Conservation (phyloP, 2,888 invertebrate genomes). For the Cheiracanthium punctorium region DNA sequence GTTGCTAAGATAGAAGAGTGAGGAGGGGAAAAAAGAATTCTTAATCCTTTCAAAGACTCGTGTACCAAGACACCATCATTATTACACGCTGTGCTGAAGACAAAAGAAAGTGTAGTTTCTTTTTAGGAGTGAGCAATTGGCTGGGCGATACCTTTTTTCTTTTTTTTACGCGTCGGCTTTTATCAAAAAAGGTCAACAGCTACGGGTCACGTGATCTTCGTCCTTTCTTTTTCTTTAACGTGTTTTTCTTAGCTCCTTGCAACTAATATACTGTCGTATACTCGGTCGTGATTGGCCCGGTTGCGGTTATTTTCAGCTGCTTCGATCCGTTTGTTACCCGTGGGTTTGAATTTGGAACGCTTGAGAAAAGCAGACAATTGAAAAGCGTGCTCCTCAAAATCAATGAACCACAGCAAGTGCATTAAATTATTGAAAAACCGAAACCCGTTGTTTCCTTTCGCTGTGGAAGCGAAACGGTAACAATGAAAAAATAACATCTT, state of each 20-base stretch:
- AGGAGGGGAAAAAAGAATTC: not conserved
- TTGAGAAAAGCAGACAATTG: not conserved
- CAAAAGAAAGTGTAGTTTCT: conserved; percentile 29
- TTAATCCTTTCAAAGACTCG: conserved; percentile 12
- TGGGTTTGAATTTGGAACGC: conserved; percentile 5
- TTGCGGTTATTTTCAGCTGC: not conserved
- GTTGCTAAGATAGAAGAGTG: no score
- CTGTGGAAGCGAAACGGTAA: no score
- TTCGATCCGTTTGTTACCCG: not conserved
- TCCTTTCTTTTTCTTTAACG: not conserved
- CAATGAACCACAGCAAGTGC: not conserved
- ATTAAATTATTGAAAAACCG: not conserved
- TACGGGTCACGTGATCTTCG: conserved; percentile 39
- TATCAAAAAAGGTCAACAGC: conserved; percentile 47
- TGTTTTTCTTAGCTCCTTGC: conserved; percentile 1
- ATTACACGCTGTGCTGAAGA: conserved; percentile 9
- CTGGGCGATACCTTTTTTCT: conserved; percentile 25
- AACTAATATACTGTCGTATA: conserved; percentile 2
- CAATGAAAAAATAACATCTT: no score
- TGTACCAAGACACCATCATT: not conserved
- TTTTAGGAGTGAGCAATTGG: conserved; percentile 12
- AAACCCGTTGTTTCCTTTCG: not conserved
- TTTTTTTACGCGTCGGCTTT: conserved; percentile 2
- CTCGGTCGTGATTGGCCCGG: not conserved
- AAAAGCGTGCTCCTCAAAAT: not conserved